phyloP scores from a whole-genome alignment of 2,888 invertebrate genomes.

The Gymnocheta viridis region DNA sequence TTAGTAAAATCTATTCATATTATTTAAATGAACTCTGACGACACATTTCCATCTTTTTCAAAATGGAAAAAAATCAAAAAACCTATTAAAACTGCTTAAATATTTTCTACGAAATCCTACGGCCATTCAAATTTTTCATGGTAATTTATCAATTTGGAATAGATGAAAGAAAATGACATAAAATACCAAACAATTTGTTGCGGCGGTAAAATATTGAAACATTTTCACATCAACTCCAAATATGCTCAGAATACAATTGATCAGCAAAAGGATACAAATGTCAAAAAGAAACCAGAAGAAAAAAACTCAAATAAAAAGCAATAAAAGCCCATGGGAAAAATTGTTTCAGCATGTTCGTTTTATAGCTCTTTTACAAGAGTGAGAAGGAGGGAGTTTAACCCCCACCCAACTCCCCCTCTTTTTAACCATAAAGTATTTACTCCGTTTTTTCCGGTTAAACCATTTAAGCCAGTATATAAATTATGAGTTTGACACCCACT shows the following conservation, averaged over 20 bases:
- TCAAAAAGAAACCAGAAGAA: not conserved
- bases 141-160: constrained; percentile 20
- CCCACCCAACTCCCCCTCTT: not conserved
- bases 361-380: not conserved
- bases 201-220: constrained; percentile 32
- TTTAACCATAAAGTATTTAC: constrained; percentile 20
- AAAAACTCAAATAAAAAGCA: not conserved
- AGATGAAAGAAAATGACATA: constrained; percentile 25
- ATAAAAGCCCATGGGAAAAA: not conserved
- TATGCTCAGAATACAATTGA: not conserved
- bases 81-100: constrained; percentile 25
- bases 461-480: constrained; percentile 38
- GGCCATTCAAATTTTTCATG: constrained; percentile 33
- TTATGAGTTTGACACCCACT: constrained; percentile 50
- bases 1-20: too few species aligned
- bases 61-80: constrained; percentile 1
- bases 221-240: constrained; percentile 2
- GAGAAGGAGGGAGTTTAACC: too few species aligned
- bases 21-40: too few species aligned
- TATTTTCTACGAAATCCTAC: not conserved
- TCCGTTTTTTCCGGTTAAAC: not conserved
- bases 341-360: not conserved
- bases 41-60: too few species aligned
- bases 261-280: too few species aligned
- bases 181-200: constrained; percentile 43